Conservation (phyloP, 2,888 invertebrate genomes). For the Omphaloscelis lunosa region DNA sequence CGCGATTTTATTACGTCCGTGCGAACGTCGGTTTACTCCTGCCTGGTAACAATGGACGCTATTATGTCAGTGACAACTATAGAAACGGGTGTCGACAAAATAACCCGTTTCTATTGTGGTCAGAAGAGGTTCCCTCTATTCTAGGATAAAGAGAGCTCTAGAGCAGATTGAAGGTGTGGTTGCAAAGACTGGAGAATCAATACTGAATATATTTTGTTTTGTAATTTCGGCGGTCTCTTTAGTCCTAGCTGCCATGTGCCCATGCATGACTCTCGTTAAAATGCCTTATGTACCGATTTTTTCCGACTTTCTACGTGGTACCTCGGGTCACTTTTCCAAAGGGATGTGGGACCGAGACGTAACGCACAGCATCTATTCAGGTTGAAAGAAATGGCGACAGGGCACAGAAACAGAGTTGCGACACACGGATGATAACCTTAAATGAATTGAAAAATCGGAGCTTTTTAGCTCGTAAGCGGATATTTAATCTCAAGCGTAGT, state of each 20-base stretch:
- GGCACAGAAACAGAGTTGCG: background rate
- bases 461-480: constrained; percentile 12
- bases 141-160: background rate
- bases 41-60: background rate
- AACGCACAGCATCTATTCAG: background rate
- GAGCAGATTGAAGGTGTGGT: background rate
- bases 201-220: too few relatives aligned
- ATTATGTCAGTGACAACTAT: too few relatives aligned
- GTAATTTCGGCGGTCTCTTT: background rate
- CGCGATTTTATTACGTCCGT: too few relatives aligned
- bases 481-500: constrained; percentile 30
- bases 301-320: background rate
- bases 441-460: background rate
- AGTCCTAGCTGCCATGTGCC: too few relatives aligned
- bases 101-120: too few relatives aligned
- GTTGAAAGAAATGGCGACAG: background rate
- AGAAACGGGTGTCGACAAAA: too few relatives aligned
- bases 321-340: background rate
- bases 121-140: background rate
- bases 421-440: too few relatives aligned
- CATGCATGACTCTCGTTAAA: background rate
- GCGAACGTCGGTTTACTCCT: too few relatives aligned
- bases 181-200: background rate
- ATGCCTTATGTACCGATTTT: background rate
- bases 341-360: background rate